A percentile compares a stretch with the other conserved stretches of the same genome.
Evolutionary conservation across 2,113 vertebrate species (phyloP).

Genomic region (Nyctereutes procyonoides): DNA sequence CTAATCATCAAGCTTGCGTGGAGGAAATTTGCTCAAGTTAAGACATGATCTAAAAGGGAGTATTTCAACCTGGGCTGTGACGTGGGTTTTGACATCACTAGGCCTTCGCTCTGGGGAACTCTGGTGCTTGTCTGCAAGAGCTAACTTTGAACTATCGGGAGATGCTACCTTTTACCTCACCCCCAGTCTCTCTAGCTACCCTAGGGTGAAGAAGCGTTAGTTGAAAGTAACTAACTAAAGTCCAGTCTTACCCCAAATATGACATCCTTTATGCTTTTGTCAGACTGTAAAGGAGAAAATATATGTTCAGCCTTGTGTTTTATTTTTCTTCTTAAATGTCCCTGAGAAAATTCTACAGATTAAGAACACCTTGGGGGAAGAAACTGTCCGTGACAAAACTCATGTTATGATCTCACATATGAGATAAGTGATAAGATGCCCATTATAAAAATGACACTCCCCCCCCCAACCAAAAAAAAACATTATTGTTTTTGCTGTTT

Average conservation of each 20-base stretch:
- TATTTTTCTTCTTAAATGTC: not conserved
- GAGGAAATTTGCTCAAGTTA: constrained; percentile 93
- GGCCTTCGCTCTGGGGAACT: constrained; percentile 90
- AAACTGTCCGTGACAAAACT: not conserved
- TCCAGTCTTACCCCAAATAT: not conserved
- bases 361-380: not conserved
- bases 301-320: not conserved
- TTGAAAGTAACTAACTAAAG: not conserved
- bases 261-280: not conserved
- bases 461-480: not conserved
- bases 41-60: constrained; percentile 91
- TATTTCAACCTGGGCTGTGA: constrained; percentile 91
- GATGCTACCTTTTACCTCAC: not conserved
- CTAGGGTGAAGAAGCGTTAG: not conserved
- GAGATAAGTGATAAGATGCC: not conserved
- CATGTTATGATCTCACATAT: not conserved
- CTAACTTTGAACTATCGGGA: not conserved
- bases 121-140: constrained; percentile 91
- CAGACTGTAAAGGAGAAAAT: not conserved
- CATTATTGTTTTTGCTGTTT: not conserved
- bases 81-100: constrained; percentile 93
- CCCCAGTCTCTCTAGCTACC: not conserved
- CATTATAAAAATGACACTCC: not conserved
- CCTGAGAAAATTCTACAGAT: not conserved
- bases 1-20: constrained; percentile 55